phyloP scores from a whole-genome alignment of 2,797 vertebrate species.

The Rhadinocentrus ornatus region DNA sequence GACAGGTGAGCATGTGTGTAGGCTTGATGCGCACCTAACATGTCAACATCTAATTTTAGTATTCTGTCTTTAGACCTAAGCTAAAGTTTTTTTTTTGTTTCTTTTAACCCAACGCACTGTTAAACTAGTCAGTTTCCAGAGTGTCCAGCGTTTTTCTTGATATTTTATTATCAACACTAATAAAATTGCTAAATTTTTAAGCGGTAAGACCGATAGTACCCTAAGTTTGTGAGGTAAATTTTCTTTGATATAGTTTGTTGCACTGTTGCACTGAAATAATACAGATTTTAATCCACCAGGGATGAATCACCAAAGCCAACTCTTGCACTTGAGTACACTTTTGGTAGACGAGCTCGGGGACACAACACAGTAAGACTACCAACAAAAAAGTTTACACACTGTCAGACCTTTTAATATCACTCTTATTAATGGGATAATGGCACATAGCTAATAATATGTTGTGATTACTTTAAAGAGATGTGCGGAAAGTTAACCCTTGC shows the following conservation, averaged over 20 bases:
- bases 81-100: background rate
- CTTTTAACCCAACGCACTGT: background rate
- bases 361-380: constrained; percentile 86
- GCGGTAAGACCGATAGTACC: background rate
- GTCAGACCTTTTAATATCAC: background rate
- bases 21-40: rapidly evolving
- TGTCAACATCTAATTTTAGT: background rate
- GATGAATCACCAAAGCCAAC: constrained; percentile 94
- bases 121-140: background rate
- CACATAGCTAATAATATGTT: background rate
- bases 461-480: background rate
- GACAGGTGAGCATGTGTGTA: constrained; percentile 86
- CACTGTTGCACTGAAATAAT: background rate
- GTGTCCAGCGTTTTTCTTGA: background rate
- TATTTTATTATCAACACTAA: too few species aligned
- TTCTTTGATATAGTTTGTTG: too few species aligned
- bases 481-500: background rate
- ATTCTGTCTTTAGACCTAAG: background rate
- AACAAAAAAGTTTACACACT: background rate
- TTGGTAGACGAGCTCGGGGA: constrained; percentile 90
- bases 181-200: background rate
- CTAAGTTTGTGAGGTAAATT: background rate
- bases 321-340: constrained; percentile 94
- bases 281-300: constrained; percentile 68
- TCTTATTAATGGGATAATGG: background rate